A percentile compares a stretch with the other conserved stretches of the same genome.
These are phyloP conservation scores for Frankliniella intonsa DNA, from an alignment of 2,888 invertebrate species.

Conservation along the genomic window DNA sequence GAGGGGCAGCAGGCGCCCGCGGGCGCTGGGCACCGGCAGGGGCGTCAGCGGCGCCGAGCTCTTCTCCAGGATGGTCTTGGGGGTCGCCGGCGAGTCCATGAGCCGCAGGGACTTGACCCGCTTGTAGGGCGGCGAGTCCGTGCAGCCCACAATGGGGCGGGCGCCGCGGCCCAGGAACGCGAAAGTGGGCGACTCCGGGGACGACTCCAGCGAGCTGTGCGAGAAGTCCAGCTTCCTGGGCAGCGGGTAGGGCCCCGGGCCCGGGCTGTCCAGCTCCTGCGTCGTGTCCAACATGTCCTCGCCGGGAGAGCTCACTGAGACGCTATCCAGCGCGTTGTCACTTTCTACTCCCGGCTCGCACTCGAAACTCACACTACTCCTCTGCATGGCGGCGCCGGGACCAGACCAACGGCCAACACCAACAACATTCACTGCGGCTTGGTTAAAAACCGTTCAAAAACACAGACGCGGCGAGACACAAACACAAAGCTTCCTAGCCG, in stretches of 20 bases:
- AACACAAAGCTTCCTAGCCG: not conserved
- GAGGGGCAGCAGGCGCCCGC: constrained; percentile 49
- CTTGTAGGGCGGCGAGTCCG: constrained; percentile 53
- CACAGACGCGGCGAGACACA: constrained; percentile 1
- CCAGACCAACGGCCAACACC: not conserved
- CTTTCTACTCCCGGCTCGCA: not conserved
- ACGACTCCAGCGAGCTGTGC: constrained; percentile 27
- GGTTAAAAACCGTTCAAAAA: not conserved
- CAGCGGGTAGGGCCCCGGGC: constrained; percentile 44
- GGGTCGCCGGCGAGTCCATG: constrained; percentile 81
- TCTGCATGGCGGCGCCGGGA: constrained; percentile 10
- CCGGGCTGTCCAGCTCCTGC: constrained; percentile 3
- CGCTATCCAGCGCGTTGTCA: not conserved
- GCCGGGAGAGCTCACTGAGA: not conserved
- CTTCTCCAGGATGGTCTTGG: constrained; percentile 73
- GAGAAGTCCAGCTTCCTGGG: constrained; percentile 58
- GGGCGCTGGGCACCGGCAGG: constrained; percentile 51
- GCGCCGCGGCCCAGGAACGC: not conserved
- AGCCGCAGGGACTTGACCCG: constrained; percentile 59
- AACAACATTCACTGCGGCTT: not conserved
- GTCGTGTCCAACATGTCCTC: not conserved
- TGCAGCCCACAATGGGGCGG: constrained; percentile 35
- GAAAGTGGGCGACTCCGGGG: constrained; percentile 2
- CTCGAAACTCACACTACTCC: not conserved
- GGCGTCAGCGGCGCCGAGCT: constrained; percentile 53